Evolutionary conservation across 2,797 vertebrate genomes (phyloP).

Genomic region (Chromobotia macracanthus): DNA sequence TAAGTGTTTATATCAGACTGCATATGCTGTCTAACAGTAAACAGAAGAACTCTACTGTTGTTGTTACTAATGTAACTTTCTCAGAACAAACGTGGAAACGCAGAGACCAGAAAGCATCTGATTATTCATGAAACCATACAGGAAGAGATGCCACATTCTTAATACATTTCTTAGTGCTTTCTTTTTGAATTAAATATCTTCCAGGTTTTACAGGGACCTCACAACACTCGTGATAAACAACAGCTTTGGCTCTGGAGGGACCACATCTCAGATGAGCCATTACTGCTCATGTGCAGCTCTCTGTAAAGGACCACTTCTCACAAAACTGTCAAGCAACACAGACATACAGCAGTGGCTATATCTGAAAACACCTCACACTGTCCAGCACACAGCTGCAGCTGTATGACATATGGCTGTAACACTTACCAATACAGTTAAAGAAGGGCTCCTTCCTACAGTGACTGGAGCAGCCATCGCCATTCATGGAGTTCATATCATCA

Average conservation of each 20-base stretch:
- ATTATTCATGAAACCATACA: no score
- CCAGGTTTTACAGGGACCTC: conserved; percentile 63
- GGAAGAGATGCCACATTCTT: conserved; percentile 64
- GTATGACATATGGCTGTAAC: neutral
- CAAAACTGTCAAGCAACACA: conserved; percentile 9
- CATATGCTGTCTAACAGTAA: neutral
- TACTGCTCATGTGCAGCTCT: neutral
- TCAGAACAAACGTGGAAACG: conserved; percentile 42
- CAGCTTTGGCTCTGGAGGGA: conserved; percentile 47
- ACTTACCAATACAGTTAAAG: conserved; percentile 96
- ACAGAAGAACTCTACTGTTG: neutral
- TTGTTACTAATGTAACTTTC: conserved; percentile 35
- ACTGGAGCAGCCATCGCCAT: conserved; percentile 93
- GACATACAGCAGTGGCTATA: neutral
- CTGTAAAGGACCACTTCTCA: neutral
- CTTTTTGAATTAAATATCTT: conserved; percentile 64
- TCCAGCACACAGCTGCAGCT: neutral
- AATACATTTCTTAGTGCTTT: conserved; percentile 61
- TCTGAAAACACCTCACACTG: neutral
- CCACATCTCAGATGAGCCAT: conserved; percentile 24
- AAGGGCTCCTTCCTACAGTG: conserved; percentile 91
- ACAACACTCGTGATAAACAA: conserved; percentile 62
- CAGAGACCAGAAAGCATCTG: conserved; percentile 63
- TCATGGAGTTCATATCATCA: conserved; percentile 93
- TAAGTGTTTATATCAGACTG: neutral